These are phyloP conservation scores for Tragelaphus imberbis DNA, from an alignment of 2,113 vertebrate species.

Conservation along the genomic window DNA sequence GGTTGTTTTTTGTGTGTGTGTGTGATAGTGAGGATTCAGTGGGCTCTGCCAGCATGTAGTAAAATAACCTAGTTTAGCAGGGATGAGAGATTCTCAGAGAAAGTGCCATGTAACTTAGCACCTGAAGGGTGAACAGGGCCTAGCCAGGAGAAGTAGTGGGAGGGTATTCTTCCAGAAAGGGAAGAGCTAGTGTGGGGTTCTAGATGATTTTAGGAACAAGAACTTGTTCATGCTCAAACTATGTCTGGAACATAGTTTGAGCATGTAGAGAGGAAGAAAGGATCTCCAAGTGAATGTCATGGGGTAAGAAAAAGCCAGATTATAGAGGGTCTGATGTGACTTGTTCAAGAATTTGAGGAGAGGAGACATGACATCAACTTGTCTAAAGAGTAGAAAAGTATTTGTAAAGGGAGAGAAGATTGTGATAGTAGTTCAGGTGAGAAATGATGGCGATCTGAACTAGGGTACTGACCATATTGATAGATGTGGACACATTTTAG, in stretches of 20 bases:
- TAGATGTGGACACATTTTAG: neutral
- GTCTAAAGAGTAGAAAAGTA: neutral
- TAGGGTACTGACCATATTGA: neutral
- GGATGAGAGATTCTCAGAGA: neutral
- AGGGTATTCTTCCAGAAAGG: neutral
- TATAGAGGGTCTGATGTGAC: neutral
- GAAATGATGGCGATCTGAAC: conserved; percentile 6
- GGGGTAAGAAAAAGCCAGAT: neutral
- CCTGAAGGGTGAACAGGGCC: neutral
- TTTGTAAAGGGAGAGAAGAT: neutral
- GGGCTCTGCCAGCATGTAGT: neutral
- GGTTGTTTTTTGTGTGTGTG: neutral
- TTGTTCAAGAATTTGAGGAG: neutral
- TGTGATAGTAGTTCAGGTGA: neutral
- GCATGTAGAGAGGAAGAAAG: neutral
- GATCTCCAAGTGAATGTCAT: neutral
- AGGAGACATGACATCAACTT: neutral
- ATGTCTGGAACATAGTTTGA: neutral
- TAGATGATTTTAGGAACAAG: neutral
- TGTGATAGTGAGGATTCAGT: neutral
- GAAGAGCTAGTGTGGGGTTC: neutral
- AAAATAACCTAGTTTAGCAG: neutral
- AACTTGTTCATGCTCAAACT: neutral
- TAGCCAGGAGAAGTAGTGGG: neutral
- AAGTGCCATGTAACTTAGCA: neutral